phyloP scores from a whole-genome alignment of 2,888 invertebrate genomes.

The Tyria jacobaeae region DNA sequence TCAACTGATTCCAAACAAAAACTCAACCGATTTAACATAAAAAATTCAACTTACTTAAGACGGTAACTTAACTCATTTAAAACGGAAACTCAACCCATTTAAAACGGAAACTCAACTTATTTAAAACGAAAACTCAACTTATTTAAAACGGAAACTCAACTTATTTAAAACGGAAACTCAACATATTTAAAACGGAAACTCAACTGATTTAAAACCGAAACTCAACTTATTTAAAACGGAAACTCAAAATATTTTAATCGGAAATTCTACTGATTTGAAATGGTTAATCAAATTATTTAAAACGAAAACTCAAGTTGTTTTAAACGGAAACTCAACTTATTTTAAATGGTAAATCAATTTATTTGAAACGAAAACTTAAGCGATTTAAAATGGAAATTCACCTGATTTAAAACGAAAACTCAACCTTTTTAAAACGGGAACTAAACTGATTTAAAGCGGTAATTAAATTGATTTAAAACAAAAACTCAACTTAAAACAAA shows the following conservation, averaged over 20 bases:
- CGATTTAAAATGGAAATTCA: not conserved
- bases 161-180: slow-evolving; percentile 1
- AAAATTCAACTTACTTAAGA: not conserved
- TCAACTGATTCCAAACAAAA: not conserved
- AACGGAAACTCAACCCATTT: not conserved
- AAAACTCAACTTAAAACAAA: not conserved
- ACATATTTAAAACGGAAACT: too few species aligned
- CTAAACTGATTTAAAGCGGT: not conserved
- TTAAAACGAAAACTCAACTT: slow-evolving; percentile 10
- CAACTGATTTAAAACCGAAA: slow-evolving; percentile 6
- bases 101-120: slow-evolving; percentile 13
- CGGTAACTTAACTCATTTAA: not conserved
- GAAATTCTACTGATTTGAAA: slow-evolving; percentile 37
- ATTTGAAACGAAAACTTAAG: not conserved
- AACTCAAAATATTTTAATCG: not conserved
- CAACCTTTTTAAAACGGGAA: slow-evolving; percentile 6
- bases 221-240: slow-evolving; percentile 13
- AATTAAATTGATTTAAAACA: not conserved
- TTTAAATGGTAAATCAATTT: slow-evolving; percentile 1
- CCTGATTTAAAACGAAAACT: not conserved
- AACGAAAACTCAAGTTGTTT: too few species aligned
- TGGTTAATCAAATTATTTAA: too few species aligned
- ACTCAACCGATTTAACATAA: not conserved
- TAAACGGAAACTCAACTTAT: not conserved
- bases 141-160: slow-evolving; percentile 9